Percentiles rank a stretch among this genome's conserved stretches.
Conservation (phyloP, 2,797 vertebrate genomes). For the Typhlichthys eigenmanni region DNA sequence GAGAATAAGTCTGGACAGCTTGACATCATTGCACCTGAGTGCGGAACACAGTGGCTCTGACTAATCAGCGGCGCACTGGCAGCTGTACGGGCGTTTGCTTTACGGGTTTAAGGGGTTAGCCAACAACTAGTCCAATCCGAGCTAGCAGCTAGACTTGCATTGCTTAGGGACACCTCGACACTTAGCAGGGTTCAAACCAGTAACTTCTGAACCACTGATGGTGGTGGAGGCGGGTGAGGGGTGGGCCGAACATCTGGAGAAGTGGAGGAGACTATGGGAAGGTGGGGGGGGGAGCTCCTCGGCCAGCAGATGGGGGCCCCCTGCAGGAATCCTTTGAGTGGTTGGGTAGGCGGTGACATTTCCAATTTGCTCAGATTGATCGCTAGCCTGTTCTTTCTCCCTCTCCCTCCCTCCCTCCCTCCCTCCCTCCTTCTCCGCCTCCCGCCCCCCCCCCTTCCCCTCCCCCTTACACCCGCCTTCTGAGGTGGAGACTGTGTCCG, state of each 20-base stretch:
- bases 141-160: too few species aligned
- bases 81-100: too few species aligned
- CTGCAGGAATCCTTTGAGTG: slow-evolving; percentile 69
- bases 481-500: slow-evolving; percentile 61
- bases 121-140: too few species aligned
- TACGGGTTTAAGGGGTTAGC: too few species aligned
- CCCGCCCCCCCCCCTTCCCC: background rate
- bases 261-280: slow-evolving; percentile 25
- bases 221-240: slow-evolving; percentile 35
- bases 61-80: too few species aligned
- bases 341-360: slow-evolving; percentile 79
- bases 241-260: slow-evolving; percentile 67
- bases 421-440: slow-evolving; percentile 7
- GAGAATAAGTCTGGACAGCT: too few species aligned
- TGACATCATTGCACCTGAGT: too few species aligned
- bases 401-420: slow-evolving; percentile 53
- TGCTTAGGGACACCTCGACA: too few species aligned
- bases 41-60: too few species aligned
- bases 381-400: slow-evolving; percentile 64
- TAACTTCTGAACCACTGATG: background rate
- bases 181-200: too few species aligned
- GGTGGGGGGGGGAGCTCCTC: slow-evolving; percentile 23
- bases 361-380: slow-evolving; percentile 81
- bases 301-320: slow-evolving; percentile 67
- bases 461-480: slow-evolving; percentile 10